Percentiles rank a stretch among this genome's conserved stretches.
Evolutionary conservation across 2,113 vertebrate species (phyloP).

Genomic region (Ageneiosus marmoratus): DNA sequence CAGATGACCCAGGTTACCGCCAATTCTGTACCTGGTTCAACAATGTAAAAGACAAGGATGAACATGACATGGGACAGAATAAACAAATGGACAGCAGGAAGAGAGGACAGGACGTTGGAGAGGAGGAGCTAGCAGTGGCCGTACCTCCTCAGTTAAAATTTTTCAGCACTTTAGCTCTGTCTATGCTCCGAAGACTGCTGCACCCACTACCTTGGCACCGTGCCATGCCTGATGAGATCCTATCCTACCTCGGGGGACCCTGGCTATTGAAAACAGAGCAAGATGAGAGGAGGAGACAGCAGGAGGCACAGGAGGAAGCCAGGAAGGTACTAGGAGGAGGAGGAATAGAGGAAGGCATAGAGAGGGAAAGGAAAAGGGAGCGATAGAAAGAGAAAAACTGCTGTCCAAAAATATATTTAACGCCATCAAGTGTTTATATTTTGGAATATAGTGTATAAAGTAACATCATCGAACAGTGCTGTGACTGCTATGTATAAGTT

Average conservation of each 20-base stretch:
- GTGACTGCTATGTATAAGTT: background rate
- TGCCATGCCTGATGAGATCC: slow-evolving; percentile 77
- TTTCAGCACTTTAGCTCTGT: slow-evolving; percentile 72
- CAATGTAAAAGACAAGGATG: slow-evolving; percentile 49
- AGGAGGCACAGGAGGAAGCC: slow-evolving; percentile 70
- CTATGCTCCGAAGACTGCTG: slow-evolving; percentile 80
- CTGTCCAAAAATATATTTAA: slow-evolving; percentile 3
- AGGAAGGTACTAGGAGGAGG: slow-evolving; percentile 65
- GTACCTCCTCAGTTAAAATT: slow-evolving; percentile 74
- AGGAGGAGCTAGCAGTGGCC: background rate
- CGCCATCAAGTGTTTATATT: slow-evolving; percentile 13
- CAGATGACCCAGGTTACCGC: slow-evolving; percentile 74
- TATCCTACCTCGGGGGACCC: slow-evolving; percentile 75
- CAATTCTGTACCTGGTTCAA: slow-evolving; percentile 80
- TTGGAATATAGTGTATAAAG: slow-evolving; percentile 14
- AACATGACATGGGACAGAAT: background rate
- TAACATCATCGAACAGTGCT: background rate
- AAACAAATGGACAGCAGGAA: background rate
- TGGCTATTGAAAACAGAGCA: slow-evolving; percentile 72
- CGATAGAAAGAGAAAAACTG: slow-evolving; percentile 55
- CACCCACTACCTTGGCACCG: slow-evolving; percentile 76
- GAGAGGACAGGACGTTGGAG: background rate
- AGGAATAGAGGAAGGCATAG: slow-evolving; percentile 61
- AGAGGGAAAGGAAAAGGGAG: slow-evolving; percentile 70
- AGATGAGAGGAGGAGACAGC: slow-evolving; percentile 66